phyloP scores from a whole-genome alignment of 2,888 invertebrate genomes.

The Venusia cambrica region DNA sequence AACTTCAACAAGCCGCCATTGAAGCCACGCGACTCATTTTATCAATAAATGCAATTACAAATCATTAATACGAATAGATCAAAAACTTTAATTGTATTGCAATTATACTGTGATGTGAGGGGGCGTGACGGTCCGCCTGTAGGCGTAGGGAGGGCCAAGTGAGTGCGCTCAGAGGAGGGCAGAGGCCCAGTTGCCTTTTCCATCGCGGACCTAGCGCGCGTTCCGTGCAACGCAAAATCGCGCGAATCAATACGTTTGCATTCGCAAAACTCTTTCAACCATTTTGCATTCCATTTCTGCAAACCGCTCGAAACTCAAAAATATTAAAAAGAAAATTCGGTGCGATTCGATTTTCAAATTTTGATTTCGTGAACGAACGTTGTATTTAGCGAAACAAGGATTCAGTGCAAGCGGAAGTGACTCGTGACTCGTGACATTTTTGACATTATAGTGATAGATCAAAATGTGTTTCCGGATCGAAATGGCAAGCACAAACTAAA shows the following conservation, averaged over 20 bases:
- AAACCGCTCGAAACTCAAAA: constrained; percentile 33
- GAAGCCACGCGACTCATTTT: constrained; percentile 34
- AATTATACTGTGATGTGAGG: constrained; percentile 34
- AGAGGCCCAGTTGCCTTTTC: constrained; percentile 69
- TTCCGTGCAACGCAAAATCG: constrained; percentile 50
- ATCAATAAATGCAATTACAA: constrained; percentile 70
- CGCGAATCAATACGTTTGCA: no score
- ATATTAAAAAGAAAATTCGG: constrained; percentile 22
- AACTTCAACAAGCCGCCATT: constrained; percentile 35
- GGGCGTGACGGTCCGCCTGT: constrained; percentile 58
- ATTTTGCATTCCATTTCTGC: no score
- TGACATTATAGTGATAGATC: constrained; percentile 1
- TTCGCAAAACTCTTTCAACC: no score
- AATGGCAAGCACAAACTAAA: constrained; percentile 24
- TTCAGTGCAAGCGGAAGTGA: constrained; percentile 26
- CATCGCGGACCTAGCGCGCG: constrained; percentile 68
- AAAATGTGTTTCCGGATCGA: constrained; percentile 31
- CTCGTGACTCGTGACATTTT: constrained; percentile 2
- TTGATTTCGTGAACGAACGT: constrained; percentile 1
- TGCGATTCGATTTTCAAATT: constrained; percentile 4
- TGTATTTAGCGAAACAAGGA: constrained; percentile 16
- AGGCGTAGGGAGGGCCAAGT: constrained; percentile 71
- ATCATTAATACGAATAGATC: constrained; percentile 68
- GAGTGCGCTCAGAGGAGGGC: constrained; percentile 56
- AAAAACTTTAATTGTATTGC: constrained; percentile 56